These are phyloP conservation scores for Mormyrus proboscirostris DNA, from an alignment of 2,797 vertebrate genomes.

Conservation along the genomic window DNA sequence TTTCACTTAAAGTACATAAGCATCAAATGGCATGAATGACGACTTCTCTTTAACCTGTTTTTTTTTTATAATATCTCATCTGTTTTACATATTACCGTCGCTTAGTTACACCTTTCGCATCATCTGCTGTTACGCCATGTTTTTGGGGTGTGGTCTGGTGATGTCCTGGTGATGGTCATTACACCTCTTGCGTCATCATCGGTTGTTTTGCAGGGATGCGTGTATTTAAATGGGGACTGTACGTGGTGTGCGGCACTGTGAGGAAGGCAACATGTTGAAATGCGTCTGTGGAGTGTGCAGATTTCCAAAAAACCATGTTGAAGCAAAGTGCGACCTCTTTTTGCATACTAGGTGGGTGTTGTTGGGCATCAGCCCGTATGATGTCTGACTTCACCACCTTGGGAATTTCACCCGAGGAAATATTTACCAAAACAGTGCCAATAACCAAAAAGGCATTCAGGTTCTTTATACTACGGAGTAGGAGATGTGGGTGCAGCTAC, in stretches of 20 bases:
- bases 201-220: background rate
- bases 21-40: background rate
- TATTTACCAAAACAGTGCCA: background rate
- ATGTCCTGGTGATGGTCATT: background rate
- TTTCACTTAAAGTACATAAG: background rate
- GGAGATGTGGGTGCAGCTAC: background rate
- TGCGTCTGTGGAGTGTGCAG: background rate
- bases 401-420: background rate
- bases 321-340: background rate
- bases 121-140: background rate
- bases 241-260: background rate
- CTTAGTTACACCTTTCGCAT: background rate
- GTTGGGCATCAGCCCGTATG: background rate
- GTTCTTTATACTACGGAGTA: background rate
- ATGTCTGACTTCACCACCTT: background rate
- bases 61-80: background rate
- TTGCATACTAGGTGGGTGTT: background rate
- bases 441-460: background rate
- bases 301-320: background rate
- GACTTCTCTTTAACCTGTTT: background rate
- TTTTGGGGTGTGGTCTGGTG: background rate
- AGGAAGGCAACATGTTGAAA: background rate
- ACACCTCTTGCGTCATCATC: background rate
- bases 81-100: background rate
- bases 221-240: background rate